phyloP scores from a whole-genome alignment of 2,113 vertebrate species.

The Tachuris rubrigastra region DNA sequence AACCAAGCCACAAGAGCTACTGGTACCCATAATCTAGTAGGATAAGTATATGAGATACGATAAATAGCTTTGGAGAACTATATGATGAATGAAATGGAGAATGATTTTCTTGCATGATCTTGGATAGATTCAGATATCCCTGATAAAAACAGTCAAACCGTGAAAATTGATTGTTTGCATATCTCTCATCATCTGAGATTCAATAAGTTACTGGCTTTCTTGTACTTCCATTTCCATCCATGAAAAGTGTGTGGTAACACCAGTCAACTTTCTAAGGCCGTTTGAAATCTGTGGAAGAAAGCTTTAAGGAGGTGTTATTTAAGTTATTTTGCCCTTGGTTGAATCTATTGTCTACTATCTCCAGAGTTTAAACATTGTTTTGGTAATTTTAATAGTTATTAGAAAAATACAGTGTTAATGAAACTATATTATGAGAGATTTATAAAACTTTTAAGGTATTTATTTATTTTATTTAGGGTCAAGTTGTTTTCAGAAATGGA shows the following conservation, averaged over 20 bases:
- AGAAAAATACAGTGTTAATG: neutral
- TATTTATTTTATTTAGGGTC: slow-evolving; percentile 85
- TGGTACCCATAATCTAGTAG: neutral
- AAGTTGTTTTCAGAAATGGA: slow-evolving; percentile 98
- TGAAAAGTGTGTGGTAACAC: neutral
- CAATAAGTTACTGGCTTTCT: neutral
- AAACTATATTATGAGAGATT: neutral
- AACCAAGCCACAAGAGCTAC: neutral
- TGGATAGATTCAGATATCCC: neutral
- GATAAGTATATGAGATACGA: neutral
- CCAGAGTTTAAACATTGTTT: neutral
- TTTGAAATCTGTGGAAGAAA: neutral
- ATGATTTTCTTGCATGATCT: neutral
- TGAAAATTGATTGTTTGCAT: neutral
- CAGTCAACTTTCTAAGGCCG: neutral
- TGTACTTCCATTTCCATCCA: neutral
- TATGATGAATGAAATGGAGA: neutral
- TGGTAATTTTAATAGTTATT: neutral
- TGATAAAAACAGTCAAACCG: neutral
- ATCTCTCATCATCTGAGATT: neutral
- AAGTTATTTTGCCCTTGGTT: neutral
- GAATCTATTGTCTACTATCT: neutral
- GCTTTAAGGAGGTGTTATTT: neutral
- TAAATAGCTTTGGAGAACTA: neutral
- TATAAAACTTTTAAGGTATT: slow-evolving; percentile 17